Evolutionary conservation across 2,797 vertebrate species (phyloP).

Genomic region (Moxostoma hubbsi): DNA sequence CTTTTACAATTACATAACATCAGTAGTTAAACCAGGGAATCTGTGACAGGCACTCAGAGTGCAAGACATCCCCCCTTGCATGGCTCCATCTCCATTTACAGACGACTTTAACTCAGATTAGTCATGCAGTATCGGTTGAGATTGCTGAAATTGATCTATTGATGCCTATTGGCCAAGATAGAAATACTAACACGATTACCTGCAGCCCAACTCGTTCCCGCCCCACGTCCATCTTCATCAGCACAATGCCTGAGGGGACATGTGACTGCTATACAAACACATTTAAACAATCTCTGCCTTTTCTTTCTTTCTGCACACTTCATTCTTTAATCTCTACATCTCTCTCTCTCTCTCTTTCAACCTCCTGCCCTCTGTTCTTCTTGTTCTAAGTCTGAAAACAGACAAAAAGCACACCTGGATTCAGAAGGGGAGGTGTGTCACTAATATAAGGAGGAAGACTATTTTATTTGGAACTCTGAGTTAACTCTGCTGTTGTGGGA

Average conservation of each 20-base stretch:
- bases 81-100: conserved; percentile 3
- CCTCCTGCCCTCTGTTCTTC: conserved; percentile 43
- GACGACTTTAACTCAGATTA: conserved; percentile 38
- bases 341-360: conserved; percentile 46
- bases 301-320: conserved; percentile 50
- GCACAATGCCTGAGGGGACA: conserved; percentile 70
- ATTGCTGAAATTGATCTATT: conserved; percentile 72
- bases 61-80: neutral
- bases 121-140: conserved; percentile 43
- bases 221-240: conserved; percentile 81
- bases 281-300: conserved; percentile 44
- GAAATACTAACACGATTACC: conserved; percentile 76
- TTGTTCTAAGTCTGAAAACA: neutral
- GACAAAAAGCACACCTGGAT: too few species aligned
- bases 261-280: conserved; percentile 55
- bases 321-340: conserved; percentile 54
- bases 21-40: neutral
- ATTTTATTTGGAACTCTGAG: too few species aligned
- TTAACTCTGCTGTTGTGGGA: too few species aligned
- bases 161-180: conserved; percentile 71
- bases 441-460: neutral
- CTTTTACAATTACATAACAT: neutral
- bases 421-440: neutral
- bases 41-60: neutral
- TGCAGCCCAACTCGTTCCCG: conserved; percentile 62